Base-by-base conservation (phyloP, 1,140 invertebrate species). In the Scaptomyza montana region DNA sequence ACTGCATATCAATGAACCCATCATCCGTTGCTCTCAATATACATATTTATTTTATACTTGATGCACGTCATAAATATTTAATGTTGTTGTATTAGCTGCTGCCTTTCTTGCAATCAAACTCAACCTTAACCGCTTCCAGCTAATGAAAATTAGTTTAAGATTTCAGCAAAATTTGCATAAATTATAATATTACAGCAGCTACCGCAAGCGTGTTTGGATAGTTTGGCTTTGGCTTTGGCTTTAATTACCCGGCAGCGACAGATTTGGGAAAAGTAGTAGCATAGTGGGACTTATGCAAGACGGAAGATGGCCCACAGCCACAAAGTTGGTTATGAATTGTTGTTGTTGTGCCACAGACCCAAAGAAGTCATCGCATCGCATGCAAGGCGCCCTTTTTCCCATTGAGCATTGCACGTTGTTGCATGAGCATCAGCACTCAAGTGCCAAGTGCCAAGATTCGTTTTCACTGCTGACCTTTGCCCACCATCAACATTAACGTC, bases 171-270 rank as follows among this genome's bases (percentile, higher is more conserved):
- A 86, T 86, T 86, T 73, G 78, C 81, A 86, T 86, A 86, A 86
- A 81, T 87, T 87, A 72, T 56, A 33, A 53, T 46, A 16, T 56
- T 51, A 41, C 33, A 28, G 9, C 30, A 33, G 76, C 70, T 75
- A 77, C 80, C 80, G 81, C 74, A 70, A 76, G 60, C 63, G 61
- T 54, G 68, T 5, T 33, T 5, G 30, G 30, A 33, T 33, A 2
- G 36, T 12, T 12, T 10, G 36, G 9, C 4, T 10, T 4, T 39
- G 9, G 10, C 9, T 39, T 55, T 71, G 82, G 64, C 82, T 63
- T 87, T 86, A 86, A 86, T 86, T 86, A 87, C 67, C 74, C 79
- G 77, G 66, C 71, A 77, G 75, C 78, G 64, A 66, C 66, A 82
- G 50, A 54, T 45, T 16, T 66, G 33, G 68, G 2, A 25, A 53